Percentiles rank a stretch among this genome's conserved stretches.
Conservation (phyloP, 2,888 invertebrate genomes). For the Tetranychus truncatus region DNA sequence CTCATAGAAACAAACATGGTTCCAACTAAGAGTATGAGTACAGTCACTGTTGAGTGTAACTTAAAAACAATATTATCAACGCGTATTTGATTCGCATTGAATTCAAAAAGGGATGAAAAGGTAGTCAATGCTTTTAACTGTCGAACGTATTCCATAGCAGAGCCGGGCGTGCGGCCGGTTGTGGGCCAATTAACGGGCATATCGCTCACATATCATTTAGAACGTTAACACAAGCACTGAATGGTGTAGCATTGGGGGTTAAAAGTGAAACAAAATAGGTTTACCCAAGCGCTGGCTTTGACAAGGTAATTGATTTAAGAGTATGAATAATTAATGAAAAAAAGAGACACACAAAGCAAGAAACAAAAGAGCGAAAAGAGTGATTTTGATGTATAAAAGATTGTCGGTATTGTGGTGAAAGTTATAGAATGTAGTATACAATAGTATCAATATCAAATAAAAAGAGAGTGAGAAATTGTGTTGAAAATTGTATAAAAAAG, state of each 20-base stretch:
- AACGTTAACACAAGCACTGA: conserved; percentile 8
- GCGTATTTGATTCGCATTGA: background rate
- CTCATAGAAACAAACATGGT: conserved; percentile 14
- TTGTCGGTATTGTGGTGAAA: too few species aligned
- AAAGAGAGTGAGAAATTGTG: too few species aligned
- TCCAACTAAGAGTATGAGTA: conserved; percentile 10
- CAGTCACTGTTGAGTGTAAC: conserved; percentile 9
- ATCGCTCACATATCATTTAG: conserved; percentile 4
- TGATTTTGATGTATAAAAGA: too few species aligned
- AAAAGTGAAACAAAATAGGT: too few species aligned
- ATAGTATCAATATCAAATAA: too few species aligned
- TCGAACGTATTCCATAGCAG: conserved; percentile 12
- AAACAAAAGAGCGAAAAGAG: background rate
- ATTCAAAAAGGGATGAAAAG: conserved; percentile 7
- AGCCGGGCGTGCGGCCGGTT: conserved; percentile 11
- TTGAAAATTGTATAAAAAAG: too few species aligned
- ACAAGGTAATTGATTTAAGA: too few species aligned
- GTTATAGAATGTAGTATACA: too few species aligned
- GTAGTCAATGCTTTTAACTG: conserved; percentile 10
- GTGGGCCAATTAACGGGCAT: conserved; percentile 11
- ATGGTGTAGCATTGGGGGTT: too few species aligned
- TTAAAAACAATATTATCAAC: conserved; percentile 10
- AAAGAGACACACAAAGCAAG: background rate
- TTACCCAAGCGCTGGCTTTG: too few species aligned
- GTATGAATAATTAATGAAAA: background rate